Evolutionary conservation across 2,888 invertebrate species (phyloP).

Genomic region (Spatulosminthurus flaviceps): DNA sequence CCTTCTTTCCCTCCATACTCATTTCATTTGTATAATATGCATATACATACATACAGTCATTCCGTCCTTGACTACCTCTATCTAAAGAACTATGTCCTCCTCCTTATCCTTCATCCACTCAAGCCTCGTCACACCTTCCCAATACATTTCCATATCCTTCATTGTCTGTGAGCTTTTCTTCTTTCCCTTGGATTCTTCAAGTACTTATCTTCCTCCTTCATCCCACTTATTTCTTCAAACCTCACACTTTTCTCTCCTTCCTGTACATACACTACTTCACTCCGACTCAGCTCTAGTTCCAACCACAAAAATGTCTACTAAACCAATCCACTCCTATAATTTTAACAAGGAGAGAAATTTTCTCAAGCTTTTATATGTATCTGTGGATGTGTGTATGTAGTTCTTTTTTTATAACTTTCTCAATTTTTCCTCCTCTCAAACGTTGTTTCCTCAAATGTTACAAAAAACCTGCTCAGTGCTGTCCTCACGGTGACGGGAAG

Average conservation of each 20-base stretch:
- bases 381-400: too few species aligned
- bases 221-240: too few species aligned
- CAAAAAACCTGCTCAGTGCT: slow-evolving; percentile 71
- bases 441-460: slow-evolving; percentile 2
- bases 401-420: slow-evolving; percentile 35
- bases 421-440: neutral
- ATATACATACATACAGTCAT: neutral
- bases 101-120: slow-evolving; percentile 6
- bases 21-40: neutral
- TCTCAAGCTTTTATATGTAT: too few species aligned
- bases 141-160: slow-evolving; percentile 8
- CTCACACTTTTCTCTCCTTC: too few species aligned
- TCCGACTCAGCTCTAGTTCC: too few species aligned
- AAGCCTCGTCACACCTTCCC: neutral
- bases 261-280: too few species aligned
- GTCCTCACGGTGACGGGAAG: slow-evolving; percentile 84
- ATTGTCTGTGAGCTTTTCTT: neutral
- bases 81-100: neutral
- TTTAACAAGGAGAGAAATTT: too few species aligned
- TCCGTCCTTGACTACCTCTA: neutral
- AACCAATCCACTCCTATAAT: too few species aligned
- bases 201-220: neutral
- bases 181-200: neutral
- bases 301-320: too few species aligned
- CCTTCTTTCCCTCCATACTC: neutral